Base-by-base conservation (phyloP, 2,888 invertebrate species). In the Drosophila niveifrons region DNA sequence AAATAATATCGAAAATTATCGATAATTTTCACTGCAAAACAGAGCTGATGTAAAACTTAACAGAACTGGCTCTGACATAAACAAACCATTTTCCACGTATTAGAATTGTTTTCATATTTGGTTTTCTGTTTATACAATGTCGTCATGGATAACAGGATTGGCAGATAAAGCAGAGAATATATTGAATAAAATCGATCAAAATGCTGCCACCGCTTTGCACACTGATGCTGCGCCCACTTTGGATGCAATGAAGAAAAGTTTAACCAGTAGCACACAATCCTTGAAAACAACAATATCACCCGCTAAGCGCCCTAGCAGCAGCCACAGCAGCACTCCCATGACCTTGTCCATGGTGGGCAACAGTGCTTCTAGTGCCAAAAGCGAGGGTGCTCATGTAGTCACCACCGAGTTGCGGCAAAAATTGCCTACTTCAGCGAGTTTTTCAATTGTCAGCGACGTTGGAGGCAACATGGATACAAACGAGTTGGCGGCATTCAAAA, bases 151-250 rank as follows among this genome's bases (percentile, higher is more conserved):
- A 65, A 93, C 95, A 69, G 96, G 95, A 69, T 93, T 96, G 62
- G 96, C 96, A 66, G 96, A 95, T 29, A 96, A 94, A 90, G 96
- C 96, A 11, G 96, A 96, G 89, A 94, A 94, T 86, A 94, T 96
- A 66, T 93, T 97, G 17, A 96, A 96, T 86, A 95, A 95, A 87
- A 91, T 96, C 23, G 96, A 96, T 84, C 94, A 96, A 85, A 95
- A 95, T 90, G 96, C 96, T 23, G 96, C 96, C 0, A 94, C 93
- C 17, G 96, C 95, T 15, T 90, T 95, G 50, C 93, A 89, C 1
- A 79, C 55, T 1, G 84, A 91, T 77, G 80, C 63, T 73, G 48
- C 66, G 3, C 66, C 66, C 28, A 18, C 61, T 23, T 15, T 65
- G 39, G 72, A 79, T 66, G 53, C 63, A 15, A 77, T 87, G 70